phyloP scores from a whole-genome alignment of 2,113 vertebrate genomes.

The Edolisoma coerulescens region DNA sequence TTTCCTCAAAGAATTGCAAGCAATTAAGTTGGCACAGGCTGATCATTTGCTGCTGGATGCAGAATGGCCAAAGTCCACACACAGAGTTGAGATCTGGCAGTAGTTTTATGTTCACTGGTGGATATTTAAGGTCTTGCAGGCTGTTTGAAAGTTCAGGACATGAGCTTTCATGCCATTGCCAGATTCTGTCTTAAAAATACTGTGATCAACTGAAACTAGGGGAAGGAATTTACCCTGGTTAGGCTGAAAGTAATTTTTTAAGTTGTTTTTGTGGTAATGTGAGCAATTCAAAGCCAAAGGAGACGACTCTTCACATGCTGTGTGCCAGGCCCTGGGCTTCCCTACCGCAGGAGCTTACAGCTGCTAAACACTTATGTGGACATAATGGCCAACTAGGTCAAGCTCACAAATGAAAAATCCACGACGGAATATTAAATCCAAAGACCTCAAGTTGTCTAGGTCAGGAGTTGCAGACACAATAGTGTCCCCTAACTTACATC shows the following conservation, averaged over 20 bases:
- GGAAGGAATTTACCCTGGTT: background rate
- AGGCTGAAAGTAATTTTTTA: background rate
- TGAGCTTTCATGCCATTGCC: background rate
- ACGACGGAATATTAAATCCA: background rate
- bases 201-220: background rate
- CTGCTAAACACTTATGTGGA: fast-evolving
- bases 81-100: background rate
- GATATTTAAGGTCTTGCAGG: background rate
- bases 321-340: background rate
- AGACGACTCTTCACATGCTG: background rate
- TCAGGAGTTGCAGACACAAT: background rate
- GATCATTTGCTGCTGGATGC: background rate
- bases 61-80: background rate
- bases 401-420: background rate
- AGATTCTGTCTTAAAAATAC: background rate
- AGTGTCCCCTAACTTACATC: background rate
- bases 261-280: background rate
- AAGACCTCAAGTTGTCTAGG: background rate
- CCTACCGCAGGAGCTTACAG: background rate
- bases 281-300: background rate
- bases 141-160: background rate
- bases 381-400: background rate
- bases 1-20: background rate
- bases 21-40: background rate
- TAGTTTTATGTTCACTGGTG: background rate